Evolutionary conservation across 2,797 vertebrate genomes (phyloP).

Genomic region (Enteromius argenteus): DNA sequence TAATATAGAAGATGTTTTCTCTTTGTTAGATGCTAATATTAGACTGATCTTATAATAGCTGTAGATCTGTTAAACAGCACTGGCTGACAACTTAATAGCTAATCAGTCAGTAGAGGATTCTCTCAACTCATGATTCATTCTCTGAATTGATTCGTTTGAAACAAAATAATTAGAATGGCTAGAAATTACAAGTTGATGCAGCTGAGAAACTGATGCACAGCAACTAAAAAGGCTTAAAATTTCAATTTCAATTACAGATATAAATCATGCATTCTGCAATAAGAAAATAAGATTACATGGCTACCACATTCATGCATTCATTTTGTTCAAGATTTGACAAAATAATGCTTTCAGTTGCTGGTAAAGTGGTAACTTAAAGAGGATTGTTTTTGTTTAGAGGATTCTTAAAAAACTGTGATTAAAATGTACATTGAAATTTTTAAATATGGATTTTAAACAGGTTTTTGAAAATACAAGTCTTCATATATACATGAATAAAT

Average conservation of each 20-base stretch:
- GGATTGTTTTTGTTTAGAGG: background rate
- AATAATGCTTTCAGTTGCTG: background rate
- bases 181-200: background rate
- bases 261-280: background rate
- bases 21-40: conserved; percentile 2
- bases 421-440: background rate
- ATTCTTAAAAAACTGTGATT: background rate
- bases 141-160: background rate
- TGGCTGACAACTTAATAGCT: background rate
- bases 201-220: background rate
- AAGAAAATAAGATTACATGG: background rate
- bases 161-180: background rate
- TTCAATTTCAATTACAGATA: background rate
- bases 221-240: background rate
- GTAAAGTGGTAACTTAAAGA: background rate
- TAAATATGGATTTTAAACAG: background rate
- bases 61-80: conserved; percentile 5
- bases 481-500: background rate
- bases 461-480: background rate
- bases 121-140: background rate
- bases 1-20: background rate
- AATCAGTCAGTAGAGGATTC: conserved; percentile 13
- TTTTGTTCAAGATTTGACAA: background rate
- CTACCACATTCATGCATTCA: background rate
- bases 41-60: conserved; percentile 7